Evolutionary conservation across 2,888 invertebrate genomes (phyloP).

Genomic region (Tolmerus cingulatus): DNA sequence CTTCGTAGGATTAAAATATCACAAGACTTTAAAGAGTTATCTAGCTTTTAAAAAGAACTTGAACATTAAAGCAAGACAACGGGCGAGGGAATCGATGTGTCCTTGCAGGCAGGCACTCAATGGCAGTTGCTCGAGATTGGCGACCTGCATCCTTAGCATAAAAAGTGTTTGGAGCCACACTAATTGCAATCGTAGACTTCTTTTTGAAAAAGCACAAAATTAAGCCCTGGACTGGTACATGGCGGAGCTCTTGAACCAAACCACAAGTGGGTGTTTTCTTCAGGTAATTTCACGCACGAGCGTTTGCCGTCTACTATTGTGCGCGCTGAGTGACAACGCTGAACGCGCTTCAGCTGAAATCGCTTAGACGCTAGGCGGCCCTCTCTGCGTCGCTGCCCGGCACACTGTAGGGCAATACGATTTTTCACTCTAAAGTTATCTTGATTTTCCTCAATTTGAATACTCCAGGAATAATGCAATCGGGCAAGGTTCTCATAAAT

Average conservation of each 20-base stretch:
- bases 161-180: not conserved
- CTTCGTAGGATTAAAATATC: too few relatives aligned
- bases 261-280: not conserved
- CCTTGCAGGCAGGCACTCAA: too few relatives aligned
- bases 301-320: not conserved
- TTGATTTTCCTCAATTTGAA: not conserved
- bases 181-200: not conserved
- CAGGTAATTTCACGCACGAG: not conserved
- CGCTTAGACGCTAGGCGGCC: not conserved
- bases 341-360: not conserved
- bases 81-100: too few relatives aligned
- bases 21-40: too few relatives aligned
- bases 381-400: not conserved
- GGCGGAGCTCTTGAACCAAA: not conserved
- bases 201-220: not conserved
- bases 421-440: not conserved
- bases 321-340: not conserved
- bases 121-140: too few relatives aligned
- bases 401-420: not conserved
- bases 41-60: too few relatives aligned
- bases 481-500: not conserved
- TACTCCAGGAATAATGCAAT: not conserved
- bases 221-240: not conserved
- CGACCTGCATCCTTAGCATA: too few relatives aligned
- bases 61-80: too few relatives aligned